Base-by-base conservation (phyloP, 2,113 vertebrate genomes). In the Condylura cristata region DNA sequence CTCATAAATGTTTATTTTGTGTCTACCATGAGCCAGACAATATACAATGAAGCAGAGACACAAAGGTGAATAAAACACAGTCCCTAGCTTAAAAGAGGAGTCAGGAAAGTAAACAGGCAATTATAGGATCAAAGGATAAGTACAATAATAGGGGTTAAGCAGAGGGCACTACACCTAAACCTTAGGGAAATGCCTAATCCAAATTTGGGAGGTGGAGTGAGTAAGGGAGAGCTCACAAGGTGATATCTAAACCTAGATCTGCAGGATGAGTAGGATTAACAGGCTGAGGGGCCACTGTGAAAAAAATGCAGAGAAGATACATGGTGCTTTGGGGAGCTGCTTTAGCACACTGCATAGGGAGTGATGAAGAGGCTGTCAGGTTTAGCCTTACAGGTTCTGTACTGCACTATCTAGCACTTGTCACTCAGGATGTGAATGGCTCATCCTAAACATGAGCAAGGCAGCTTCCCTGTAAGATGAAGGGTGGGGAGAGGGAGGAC, bases 1-100 rank as follows among this genome's bases (percentile, higher is more conserved):
- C 72, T 94, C 34, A 71, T 46, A 89, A 79, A 20, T 85, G 74
- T 76, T 92, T 92, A 56, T 46, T 86, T 65, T 93, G 53, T 3
- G n/a, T 37, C 37, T 71, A 34, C 48, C 8, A 58, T 48, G 37
- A 63, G 34, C 24, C 70, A 91, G 93, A 72, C 65, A 3, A 78
- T 44, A 39, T 37, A 53, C 53, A 79, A 74, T 74, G 66, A 91
- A 14, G 24, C 63, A 51, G 82, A 96, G 66, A 88, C 41, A 78
- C 6, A 56, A 41, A 34, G 22, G 39, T 44, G 44, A 84, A 53
- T 63, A 53, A 95, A 68, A 79, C 39, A 71, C 34, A 81, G 61
- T 66, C 34, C 24, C 74, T 48, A 37, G 20, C 53, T 48, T 75
- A 61, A 82, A 88, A 44, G 89, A 85, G 56, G 79, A 94, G 80